Evolutionary conservation across 2,888 invertebrate species (phyloP).

Genomic region (Drosophila rellima): DNA sequence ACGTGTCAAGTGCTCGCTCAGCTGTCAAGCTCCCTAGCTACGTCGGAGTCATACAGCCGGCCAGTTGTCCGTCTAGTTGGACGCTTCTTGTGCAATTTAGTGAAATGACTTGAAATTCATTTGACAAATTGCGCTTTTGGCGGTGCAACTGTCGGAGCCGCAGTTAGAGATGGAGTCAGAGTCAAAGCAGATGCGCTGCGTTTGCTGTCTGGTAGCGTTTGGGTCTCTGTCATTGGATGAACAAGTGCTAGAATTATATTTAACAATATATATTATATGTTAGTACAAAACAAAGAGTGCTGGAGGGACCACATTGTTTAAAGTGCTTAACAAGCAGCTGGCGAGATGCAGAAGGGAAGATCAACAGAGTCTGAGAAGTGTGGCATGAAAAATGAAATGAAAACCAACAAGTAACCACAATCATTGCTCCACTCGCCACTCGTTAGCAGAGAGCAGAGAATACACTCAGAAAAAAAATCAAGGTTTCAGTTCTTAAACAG

Average conservation of each 20-base stretch:
- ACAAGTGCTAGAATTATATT: conserved; percentile 82
- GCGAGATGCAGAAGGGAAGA: conserved; percentile 1
- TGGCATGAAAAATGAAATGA: conserved; percentile 81
- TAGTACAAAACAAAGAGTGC: background rate
- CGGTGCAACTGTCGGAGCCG: conserved; percentile 14
- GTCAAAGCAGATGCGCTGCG: conserved; percentile 44
- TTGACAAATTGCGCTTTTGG: conserved; percentile 75
- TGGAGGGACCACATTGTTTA: conserved; percentile 70
- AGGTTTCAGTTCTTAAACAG: no score
- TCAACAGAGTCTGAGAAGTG: conserved; percentile 49
- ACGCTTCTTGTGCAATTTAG: conserved; percentile 68
- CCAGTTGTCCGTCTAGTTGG: conserved; percentile 22
- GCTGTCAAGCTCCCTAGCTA: conserved; percentile 29
- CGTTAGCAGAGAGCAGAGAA: conserved; percentile 59
- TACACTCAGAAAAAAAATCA: background rate
- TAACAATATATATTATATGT: conserved; percentile 61
- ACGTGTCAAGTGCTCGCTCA: conserved; percentile 69
- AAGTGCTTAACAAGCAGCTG: conserved; percentile 78
- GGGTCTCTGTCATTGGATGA: conserved; percentile 79
- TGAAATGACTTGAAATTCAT: conserved; percentile 78
- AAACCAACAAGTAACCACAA: conserved; percentile 78
- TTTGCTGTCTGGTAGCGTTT: conserved; percentile 59
- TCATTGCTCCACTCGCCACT: conserved; percentile 78
- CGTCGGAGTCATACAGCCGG: background rate
- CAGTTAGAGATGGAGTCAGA: background rate